Evolutionary conservation across 2,113 vertebrate species (phyloP).

Genomic region (Rhinolophus ferrumequinum): DNA sequence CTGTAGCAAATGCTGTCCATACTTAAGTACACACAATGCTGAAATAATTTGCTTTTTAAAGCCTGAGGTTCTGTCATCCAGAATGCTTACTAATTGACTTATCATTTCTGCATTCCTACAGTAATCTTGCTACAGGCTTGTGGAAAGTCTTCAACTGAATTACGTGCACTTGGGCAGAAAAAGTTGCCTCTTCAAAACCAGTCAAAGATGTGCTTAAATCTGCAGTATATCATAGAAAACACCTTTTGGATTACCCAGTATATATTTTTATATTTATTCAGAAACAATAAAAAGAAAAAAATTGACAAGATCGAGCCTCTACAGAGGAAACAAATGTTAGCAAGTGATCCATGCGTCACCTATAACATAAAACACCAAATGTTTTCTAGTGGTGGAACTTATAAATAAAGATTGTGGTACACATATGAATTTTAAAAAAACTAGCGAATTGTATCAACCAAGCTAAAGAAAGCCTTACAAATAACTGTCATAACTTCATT

Average conservation of each 20-base stretch:
- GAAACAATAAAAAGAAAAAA: conserved; percentile 77
- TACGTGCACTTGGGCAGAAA: conserved; percentile 85
- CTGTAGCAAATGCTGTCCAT: conserved; percentile 87
- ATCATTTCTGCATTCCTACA: conserved; percentile 87
- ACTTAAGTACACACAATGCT: conserved; percentile 85
- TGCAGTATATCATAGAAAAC: conserved; percentile 89
- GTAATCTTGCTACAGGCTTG: conserved; percentile 90
- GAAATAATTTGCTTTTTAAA: conserved; percentile 90
- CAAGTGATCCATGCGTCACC: conserved; percentile 77
- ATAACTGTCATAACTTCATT: conserved; percentile 62
- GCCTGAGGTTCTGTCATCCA: conserved; percentile 83
- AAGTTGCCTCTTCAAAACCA: conserved; percentile 85
- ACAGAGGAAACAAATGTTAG: conserved; percentile 79
- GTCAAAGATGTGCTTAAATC: conserved; percentile 86
- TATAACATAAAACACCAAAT: conserved; percentile 78
- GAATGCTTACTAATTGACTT: conserved; percentile 86
- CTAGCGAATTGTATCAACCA: conserved; percentile 72
- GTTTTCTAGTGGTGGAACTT: conserved; percentile 70
- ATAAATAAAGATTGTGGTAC: conserved; percentile 70
- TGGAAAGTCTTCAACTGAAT: conserved; percentile 89
- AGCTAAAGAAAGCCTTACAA: conserved; percentile 78
- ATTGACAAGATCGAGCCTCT: conserved; percentile 79
- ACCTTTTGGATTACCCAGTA: conserved; percentile 82
- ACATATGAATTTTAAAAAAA: conserved; percentile 68
- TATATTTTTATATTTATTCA: conserved; percentile 79